Conservation (phyloP, 2,113 vertebrate species). For the Etheostoma spectabile region DNA sequence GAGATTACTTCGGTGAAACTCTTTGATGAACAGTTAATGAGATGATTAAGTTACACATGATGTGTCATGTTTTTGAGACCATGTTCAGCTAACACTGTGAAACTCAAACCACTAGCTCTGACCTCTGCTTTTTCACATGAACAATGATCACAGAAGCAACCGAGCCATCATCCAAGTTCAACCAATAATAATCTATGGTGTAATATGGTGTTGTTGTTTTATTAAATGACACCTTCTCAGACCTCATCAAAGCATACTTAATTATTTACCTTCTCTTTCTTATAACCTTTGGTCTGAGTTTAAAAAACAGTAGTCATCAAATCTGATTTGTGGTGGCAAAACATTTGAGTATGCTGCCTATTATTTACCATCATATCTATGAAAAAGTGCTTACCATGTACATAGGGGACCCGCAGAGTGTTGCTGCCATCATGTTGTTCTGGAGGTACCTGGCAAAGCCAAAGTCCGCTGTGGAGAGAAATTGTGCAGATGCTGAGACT, state of each 20-base stretch:
- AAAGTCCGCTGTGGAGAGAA: constrained; percentile 89
- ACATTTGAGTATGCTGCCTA: neutral
- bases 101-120: neutral
- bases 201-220: neutral
- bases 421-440: constrained; percentile 99
- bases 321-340: neutral
- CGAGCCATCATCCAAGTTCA: neutral
- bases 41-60: neutral
- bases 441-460: constrained; percentile 98
- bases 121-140: neutral
- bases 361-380: neutral
- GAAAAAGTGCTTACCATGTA: constrained; percentile 90
- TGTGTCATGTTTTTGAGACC: neutral
- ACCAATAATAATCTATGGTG: neutral
- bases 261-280: too few relatives aligned
- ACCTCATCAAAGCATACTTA: neutral
- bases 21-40: neutral
- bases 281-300: neutral
- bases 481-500: neutral
- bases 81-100: neutral
- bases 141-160: neutral
- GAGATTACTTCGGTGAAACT: neutral
- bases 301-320: neutral
- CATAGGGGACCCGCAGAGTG: constrained; percentile 97
- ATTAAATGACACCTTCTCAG: neutral